Base-by-base conservation (phyloP, 2,888 invertebrate species). In the Druceiella hillmani region DNA sequence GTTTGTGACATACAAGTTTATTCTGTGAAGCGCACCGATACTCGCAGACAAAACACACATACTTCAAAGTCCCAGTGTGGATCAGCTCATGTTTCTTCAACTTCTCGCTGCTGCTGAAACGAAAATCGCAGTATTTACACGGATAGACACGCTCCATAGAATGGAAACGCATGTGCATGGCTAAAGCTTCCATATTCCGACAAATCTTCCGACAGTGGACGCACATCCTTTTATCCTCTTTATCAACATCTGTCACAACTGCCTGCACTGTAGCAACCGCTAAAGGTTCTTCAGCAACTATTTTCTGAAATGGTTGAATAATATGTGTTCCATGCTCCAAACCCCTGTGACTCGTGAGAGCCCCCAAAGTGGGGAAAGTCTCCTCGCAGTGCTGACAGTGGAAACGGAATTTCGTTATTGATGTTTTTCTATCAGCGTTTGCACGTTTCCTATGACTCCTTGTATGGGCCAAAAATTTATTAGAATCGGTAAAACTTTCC, bases 31-130 rank as follows among this genome's bases (percentile, higher is more conserved):
- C 68, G 41, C 70, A 69, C 32, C 64, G 64, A 38, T 70, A 69
- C 47, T 70, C 69, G 34, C 70, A 70, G 13, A 70, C 68, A 25
- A 70, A 70, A 40, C 70, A 70, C 0, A 70, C 69, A 33, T 61
- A 70, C 46, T 66, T 69, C 66, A 69, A 66, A 38, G 66, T 67
- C 0, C 70, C 70, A 0, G 69, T 69, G 17, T 70, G 70, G 7
- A 70, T 54, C 46, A 66, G 66, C 0, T 63, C 52, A 31, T 70
- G 70, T 0, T 55, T 44, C 52, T 64, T 67, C 3, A 66, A 50
- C 27, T 69, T 69, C 24, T 67, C 66, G 0, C 59, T 59, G 0
- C 66, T 66, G 0, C 68, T 63, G 40, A 70, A 70, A 3, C 70
- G 58, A 26, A 66, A 70, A 47, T 70, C 69, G 38, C 70, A 70